Conservation (phyloP, 1,140 invertebrate genomes). For the Musca domestica region DNA sequence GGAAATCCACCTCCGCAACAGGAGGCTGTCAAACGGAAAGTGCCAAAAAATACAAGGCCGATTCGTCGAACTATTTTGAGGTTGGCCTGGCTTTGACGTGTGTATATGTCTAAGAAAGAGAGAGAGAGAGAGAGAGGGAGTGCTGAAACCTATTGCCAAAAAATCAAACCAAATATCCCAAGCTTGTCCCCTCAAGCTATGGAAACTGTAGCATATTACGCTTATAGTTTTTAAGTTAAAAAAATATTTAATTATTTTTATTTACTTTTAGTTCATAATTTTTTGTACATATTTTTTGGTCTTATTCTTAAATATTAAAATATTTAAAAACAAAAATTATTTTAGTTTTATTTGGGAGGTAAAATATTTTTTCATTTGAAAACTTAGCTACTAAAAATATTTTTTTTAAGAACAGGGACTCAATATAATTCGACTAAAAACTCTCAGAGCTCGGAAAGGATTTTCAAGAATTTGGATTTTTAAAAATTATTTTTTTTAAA, state of each 20-base stretch:
- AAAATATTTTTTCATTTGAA: too few species aligned
- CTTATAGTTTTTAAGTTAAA: slow-evolving; percentile 47
- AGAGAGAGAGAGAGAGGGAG: too few species aligned
- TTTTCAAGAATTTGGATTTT: too few species aligned
- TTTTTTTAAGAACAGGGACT: too few species aligned
- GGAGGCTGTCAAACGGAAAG: slow-evolving; percentile 20
- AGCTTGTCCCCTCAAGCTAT: slow-evolving; percentile 49
- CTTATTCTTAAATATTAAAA: not conserved
- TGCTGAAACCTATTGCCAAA: not conserved
- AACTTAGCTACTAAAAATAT: too few species aligned
- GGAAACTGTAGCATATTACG: slow-evolving; percentile 50
- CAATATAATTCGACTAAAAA: too few species aligned
- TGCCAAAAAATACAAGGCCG: slow-evolving; percentile 42
- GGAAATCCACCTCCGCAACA: slow-evolving; percentile 29
- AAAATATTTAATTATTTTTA: slow-evolving; percentile 8
- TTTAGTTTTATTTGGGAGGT: too few species aligned
- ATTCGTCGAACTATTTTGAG: slow-evolving; percentile 46
- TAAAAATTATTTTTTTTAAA: too few species aligned
- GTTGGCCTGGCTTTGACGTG: slow-evolving; percentile 47
- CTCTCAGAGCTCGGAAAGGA: too few species aligned
- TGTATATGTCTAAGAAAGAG: slow-evolving; percentile 36
- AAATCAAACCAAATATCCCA: not conserved
- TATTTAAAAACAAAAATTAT: too few species aligned
- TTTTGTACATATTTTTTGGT: slow-evolving; percentile 6
- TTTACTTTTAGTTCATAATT: slow-evolving; percentile 7